Percentiles rank a stretch among this genome's conserved stretches.
These are phyloP conservation scores for Solea senegalensis DNA, from an alignment of 2,113 vertebrate genomes.

Conservation along the genomic window DNA sequence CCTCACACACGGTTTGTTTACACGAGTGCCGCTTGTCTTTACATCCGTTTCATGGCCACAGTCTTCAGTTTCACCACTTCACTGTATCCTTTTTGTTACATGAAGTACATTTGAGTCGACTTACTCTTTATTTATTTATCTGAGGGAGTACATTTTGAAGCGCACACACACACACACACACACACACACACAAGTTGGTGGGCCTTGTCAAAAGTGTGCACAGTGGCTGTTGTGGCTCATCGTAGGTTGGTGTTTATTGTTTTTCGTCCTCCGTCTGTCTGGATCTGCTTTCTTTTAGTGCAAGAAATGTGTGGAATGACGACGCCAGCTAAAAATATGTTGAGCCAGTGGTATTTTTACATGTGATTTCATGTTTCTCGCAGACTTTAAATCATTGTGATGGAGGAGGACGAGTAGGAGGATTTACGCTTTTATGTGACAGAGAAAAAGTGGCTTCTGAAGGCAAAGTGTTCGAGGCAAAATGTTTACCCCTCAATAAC, in stretches of 20 bases:
- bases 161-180: neutral
- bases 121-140: neutral
- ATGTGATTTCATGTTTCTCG: neutral
- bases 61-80: too few species aligned
- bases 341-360: constrained; percentile 8
- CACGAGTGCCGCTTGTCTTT: too few species aligned
- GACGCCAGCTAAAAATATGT: neutral
- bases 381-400: constrained; percentile 4
- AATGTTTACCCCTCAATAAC: too few species aligned
- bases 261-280: constrained; percentile 13
- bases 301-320: constrained; percentile 9
- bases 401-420: neutral
- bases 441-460: constrained; percentile 10
- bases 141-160: neutral
- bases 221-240: neutral
- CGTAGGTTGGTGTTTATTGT: neutral
- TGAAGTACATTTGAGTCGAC: too few species aligned
- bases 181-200: too few species aligned
- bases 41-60: too few species aligned
- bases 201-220: too few species aligned
- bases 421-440: neutral
- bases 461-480: neutral
- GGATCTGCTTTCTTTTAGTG: neutral
- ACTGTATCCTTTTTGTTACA: too few species aligned
- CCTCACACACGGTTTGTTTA: too few species aligned